Evolutionary conservation across 2,888 invertebrate species (phyloP).

Genomic region (Mythimna ferrago): DNA sequence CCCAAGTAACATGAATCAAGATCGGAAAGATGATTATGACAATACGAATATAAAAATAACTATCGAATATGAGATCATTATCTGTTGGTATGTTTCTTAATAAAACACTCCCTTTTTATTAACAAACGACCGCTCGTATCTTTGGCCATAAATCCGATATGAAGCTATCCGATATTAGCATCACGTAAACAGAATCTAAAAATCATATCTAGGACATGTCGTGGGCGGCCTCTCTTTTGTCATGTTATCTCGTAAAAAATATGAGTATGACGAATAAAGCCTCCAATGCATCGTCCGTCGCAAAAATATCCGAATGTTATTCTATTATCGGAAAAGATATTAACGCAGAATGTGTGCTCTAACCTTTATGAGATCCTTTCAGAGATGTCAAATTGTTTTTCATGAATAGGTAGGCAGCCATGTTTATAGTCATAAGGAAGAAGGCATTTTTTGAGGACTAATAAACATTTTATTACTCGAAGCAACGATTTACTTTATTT

Average conservation of each 20-base stretch:
- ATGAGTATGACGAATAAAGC: conserved; percentile 36
- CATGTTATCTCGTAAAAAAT: conserved; percentile 50
- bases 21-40: not conserved
- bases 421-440: conserved; percentile 5
- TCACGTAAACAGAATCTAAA: conserved; percentile 55
- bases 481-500: too few relatives aligned
- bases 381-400: conserved; percentile 43
- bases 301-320: conserved; percentile 19
- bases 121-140: conserved; percentile 17
- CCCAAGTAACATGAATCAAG: too few relatives aligned
- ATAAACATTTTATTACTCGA: not conserved
- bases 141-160: conserved; percentile 39
- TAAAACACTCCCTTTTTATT: conserved; percentile 13
- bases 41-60: not conserved
- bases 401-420: conserved; percentile 14
- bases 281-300: conserved; percentile 18
- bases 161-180: conserved; percentile 53
- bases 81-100: not conserved
- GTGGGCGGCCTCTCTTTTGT: conserved; percentile 38
- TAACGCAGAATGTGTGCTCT: conserved; percentile 46
- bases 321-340: conserved; percentile 56
- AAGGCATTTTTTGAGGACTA: not conserved
- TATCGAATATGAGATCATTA: not conserved
- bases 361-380: conserved; percentile 33
- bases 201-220: conserved; percentile 32